Conservation (phyloP, 1,140 invertebrate species). For the Rhagoletis zephyria region DNA sequence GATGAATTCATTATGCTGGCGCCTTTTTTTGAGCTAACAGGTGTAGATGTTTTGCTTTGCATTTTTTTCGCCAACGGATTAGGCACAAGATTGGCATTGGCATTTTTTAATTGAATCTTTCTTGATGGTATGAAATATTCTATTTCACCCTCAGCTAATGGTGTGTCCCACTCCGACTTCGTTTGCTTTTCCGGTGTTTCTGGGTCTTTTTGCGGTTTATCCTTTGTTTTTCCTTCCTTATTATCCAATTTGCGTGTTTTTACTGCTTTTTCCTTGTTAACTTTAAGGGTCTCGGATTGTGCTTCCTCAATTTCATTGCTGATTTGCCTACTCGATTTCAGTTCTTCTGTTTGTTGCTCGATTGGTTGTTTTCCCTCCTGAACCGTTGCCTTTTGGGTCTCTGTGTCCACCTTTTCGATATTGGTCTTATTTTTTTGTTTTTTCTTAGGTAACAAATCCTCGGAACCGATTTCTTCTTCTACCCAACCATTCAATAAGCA, state of each 20-base stretch:
- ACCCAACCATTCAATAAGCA: constrained; percentile 64
- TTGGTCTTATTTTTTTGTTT: constrained; percentile 50
- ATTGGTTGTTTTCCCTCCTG: not conserved
- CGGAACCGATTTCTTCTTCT: constrained; percentile 62
- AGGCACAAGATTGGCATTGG: constrained; percentile 60
- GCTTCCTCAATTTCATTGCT: not conserved
- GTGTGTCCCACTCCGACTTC: constrained; percentile 64
- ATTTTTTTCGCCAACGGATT: constrained; percentile 60
- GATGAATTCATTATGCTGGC: constrained; percentile 53
- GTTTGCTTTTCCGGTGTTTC: not conserved
- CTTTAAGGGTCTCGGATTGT: constrained; percentile 49
- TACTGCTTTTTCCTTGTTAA: not conserved
- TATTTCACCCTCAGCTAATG: constrained; percentile 70
- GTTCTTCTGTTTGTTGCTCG: not conserved
- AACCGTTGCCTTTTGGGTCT: not conserved
- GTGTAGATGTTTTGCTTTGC: constrained; percentile 55
- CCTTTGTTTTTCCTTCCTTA: not conserved
- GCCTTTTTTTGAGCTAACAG: constrained; percentile 54
- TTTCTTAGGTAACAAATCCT: constrained; percentile 50
- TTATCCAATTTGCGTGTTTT: not conserved
- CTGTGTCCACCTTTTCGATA: constrained; percentile 3
- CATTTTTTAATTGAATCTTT: constrained; percentile 65
- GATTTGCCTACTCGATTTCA: not conserved
- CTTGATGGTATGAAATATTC: constrained; percentile 73
- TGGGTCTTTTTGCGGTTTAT: constrained; percentile 9